Base-by-base conservation (phyloP, 2,113 vertebrate species). In the Eleginops maclovinus region DNA sequence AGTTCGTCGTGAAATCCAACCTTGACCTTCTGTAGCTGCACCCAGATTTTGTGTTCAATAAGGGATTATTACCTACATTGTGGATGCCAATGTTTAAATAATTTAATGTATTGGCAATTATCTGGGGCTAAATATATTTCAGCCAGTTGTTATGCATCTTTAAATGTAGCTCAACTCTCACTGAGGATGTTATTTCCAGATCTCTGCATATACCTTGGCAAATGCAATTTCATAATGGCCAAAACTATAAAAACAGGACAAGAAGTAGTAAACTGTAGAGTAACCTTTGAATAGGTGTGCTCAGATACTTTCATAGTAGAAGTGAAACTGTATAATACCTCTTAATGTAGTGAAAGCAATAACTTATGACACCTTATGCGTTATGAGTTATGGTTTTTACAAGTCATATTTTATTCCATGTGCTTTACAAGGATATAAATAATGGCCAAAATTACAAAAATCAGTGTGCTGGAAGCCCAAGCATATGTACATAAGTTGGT, bases 341-440 rank as follows among this genome's bases (percentile, higher is more conserved):
- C 28, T 36, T 59, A n/a, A n/a, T 36, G 58, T 24, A n/a, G 31
- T 17, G 13, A 31, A 59, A 9, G 24, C 59, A 55, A 79, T 50
- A 69, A 81, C 12, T 47, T 21, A 11, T 16, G 64, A 84, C 54
- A 66, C 60, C 21, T 69, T 2, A 76, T 61, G 47, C 64, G 76
- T n/a, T n/a, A 77, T 83, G 81, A 75, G 19, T 83, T 82, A 82
- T 79, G 94, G 92, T 97, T 96, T 16, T 95, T 97, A 96, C 96
- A 98, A 95, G 94, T 96, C 95, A 87, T 88, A 89, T 95, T 98
- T 99, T 98, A 98, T 98, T 99, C 94, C 94, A 94, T 98, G 98
- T 98, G 97, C 95, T 98, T 97, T 95, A 96, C 96, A 97, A 95
- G 94, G 96, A 96, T 99, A 98, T 97, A 99, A 99, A 99, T 98